These are phyloP conservation scores for Poeciliopsis occidentalis DNA, from an alignment of 2,113 vertebrate species.

Conservation along the genomic window DNA sequence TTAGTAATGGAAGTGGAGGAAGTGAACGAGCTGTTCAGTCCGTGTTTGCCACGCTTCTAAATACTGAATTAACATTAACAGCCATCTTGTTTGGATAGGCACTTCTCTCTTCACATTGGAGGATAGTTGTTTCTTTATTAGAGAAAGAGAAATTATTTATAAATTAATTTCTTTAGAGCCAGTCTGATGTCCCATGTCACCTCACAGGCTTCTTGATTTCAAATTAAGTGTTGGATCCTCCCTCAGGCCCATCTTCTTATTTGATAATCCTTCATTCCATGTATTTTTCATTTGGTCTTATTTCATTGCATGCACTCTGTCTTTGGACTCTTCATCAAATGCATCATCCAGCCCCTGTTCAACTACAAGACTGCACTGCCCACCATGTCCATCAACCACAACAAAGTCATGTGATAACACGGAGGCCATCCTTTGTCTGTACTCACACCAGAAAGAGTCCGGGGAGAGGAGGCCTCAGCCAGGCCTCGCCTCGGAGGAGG, in stretches of 20 bases:
- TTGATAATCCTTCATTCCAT: not conserved
- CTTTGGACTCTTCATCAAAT: constrained; percentile 9
- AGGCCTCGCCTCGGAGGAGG: constrained; percentile 80
- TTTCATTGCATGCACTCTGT: not conserved
- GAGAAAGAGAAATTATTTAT: no score
- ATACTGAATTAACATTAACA: no score
- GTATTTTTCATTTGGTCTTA: not conserved
- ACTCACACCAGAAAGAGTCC: constrained; percentile 69
- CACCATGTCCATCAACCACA: constrained; percentile 2
- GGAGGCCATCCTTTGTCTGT: constrained; percentile 56
- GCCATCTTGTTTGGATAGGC: no score
- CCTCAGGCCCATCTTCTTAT: not conserved
- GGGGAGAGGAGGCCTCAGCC: constrained; percentile 68
- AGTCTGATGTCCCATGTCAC: no score
- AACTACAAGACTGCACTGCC: not conserved
- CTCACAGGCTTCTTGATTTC: no score
- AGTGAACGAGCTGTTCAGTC: no score
- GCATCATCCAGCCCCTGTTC: not conserved
- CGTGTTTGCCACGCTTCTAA: no score
- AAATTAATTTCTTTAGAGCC: no score
- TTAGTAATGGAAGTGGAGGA: no score
- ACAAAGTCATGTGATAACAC: not conserved
- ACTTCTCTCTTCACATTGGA: no score
- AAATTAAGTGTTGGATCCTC: no score
- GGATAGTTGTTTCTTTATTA: no score